Percentiles rank a stretch among this genome's conserved stretches.
Conservation (phyloP, 2,888 invertebrate genomes). For the Caenorhabditis afra region DNA sequence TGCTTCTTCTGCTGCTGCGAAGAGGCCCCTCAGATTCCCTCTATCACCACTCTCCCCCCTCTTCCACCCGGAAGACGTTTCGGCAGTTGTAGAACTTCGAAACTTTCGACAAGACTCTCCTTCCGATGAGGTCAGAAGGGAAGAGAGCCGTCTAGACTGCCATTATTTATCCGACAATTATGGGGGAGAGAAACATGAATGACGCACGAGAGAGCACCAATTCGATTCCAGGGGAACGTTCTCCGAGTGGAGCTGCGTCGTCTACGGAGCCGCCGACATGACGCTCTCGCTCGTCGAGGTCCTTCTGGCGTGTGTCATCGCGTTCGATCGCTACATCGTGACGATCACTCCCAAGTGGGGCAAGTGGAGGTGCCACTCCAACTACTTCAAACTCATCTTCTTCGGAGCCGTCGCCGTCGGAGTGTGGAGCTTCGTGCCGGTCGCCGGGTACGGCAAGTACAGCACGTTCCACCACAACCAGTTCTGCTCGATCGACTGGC, state of each 20-base stretch:
- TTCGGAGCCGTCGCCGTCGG: constrained; percentile 50
- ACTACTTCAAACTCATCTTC: constrained; percentile 65
- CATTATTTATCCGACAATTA: constrained; percentile 44
- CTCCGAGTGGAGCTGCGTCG: constrained; percentile 56
- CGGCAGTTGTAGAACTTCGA: constrained; percentile 33
- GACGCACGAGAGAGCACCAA: constrained; percentile 6
- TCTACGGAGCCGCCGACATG: constrained; percentile 70
- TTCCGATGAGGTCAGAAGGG: constrained; percentile 8
- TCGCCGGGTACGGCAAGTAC: constrained; percentile 70
- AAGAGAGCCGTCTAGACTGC: constrained; percentile 38
- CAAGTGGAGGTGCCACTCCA: constrained; percentile 65
- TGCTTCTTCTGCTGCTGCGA: too few relatives aligned
- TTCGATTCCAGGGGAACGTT: constrained; percentile 64
- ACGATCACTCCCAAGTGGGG: constrained; percentile 73
- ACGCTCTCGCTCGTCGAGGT: constrained; percentile 65
- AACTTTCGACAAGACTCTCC: too few relatives aligned
- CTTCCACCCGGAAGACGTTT: constrained; percentile 19
- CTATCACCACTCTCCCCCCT: constrained; percentile 3
- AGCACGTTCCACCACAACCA: constrained; percentile 63
- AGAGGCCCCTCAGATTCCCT: constrained; percentile 13
- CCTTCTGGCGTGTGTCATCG: constrained; percentile 66
- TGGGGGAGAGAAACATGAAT: constrained; percentile 13
- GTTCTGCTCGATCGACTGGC: constrained; percentile 73
- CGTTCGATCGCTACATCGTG: constrained; percentile 73
- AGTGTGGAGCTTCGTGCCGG: constrained; percentile 66